Percentiles rank a stretch among this genome's conserved stretches.
Conservation (phyloP, 2,888 invertebrate genomes). For the Trichogramma dendrolimi region DNA sequence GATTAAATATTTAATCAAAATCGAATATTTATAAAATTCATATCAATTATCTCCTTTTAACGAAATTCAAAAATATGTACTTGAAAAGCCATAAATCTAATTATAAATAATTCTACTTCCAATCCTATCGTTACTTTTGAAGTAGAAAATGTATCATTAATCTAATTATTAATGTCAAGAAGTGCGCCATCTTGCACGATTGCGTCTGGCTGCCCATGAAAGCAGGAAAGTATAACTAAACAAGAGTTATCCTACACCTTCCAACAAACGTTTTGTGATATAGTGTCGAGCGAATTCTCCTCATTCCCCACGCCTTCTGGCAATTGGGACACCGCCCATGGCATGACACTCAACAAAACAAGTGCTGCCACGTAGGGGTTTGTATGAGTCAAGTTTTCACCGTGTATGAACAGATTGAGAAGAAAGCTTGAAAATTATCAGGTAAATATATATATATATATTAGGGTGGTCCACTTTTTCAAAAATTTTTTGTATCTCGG, state of each 20-base stretch:
- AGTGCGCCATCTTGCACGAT: constrained; percentile 51
- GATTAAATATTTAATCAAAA: too few species aligned
- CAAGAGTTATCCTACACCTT: background rate
- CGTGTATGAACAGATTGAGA: constrained; percentile 49
- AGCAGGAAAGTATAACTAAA: constrained; percentile 40
- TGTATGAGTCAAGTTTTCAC: constrained; percentile 34
- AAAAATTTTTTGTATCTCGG: too few species aligned
- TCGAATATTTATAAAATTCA: too few species aligned
- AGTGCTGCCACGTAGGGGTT: constrained; percentile 40
- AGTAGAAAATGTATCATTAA: too few species aligned
- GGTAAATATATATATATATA: constrained; percentile 21
- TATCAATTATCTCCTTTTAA: too few species aligned
- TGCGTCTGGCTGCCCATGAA: constrained; percentile 47
- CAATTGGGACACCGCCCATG: constrained; percentile 35
- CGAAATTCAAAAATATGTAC: too few species aligned
- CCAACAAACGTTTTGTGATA: too few species aligned
- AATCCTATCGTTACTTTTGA: too few species aligned
- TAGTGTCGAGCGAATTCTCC: constrained; percentile 5
- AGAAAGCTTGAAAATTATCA: constrained; percentile 44
- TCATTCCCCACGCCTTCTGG: constrained; percentile 3
- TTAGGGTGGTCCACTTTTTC: too few species aligned
- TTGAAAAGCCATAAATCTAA: too few species aligned
- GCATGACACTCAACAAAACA: constrained; percentile 35
- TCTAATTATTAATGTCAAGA: background rate
- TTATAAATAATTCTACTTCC: too few species aligned